Percentiles rank a stretch among this genome's conserved stretches.
Evolutionary conservation across 2,113 vertebrate species (phyloP).

Genomic region (Pangasianodon hypophthalmus): DNA sequence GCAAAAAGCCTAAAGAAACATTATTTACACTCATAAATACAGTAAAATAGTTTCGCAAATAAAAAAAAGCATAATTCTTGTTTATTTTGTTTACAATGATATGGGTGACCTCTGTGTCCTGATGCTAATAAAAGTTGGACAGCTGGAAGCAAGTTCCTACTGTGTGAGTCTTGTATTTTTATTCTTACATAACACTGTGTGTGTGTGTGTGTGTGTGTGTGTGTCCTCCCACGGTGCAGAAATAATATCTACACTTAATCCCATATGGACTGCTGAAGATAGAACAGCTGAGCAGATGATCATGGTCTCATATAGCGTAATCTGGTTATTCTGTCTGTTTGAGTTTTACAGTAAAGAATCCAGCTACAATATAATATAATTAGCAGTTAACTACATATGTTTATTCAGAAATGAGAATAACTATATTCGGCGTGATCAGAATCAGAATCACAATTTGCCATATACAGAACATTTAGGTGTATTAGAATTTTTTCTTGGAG

Average conservation of each 20-base stretch:
- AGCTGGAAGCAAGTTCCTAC: conserved; percentile 17
- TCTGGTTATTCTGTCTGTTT: conserved; percentile 2
- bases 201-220: not conserved
- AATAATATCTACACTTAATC: conserved; percentile 31
- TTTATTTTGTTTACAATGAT: not conserved
- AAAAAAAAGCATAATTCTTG: not conserved
- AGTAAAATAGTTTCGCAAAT: not conserved
- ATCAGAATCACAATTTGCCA: not conserved
- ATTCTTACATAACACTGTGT: conserved; percentile 7
- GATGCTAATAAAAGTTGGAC: conserved; percentile 3
- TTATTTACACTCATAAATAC: not conserved
- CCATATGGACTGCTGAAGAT: conserved; percentile 35
- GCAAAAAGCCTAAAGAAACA: not conserved
- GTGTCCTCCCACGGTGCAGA: conserved; percentile 29
- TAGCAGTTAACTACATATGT: not conserved
- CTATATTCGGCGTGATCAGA: not conserved
- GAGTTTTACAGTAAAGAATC: not conserved
- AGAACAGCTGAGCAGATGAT: conserved; percentile 37
- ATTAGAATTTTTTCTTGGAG: not conserved
- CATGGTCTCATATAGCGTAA: not conserved
- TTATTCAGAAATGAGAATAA: not conserved
- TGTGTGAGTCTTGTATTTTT: conserved; percentile 7
- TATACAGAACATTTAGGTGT: not conserved
- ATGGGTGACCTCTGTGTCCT: not conserved
- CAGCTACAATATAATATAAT: not conserved